These are phyloP conservation scores for Brachypteracias leptosomus DNA, from an alignment of 2,113 vertebrate genomes.

Conservation along the genomic window DNA sequence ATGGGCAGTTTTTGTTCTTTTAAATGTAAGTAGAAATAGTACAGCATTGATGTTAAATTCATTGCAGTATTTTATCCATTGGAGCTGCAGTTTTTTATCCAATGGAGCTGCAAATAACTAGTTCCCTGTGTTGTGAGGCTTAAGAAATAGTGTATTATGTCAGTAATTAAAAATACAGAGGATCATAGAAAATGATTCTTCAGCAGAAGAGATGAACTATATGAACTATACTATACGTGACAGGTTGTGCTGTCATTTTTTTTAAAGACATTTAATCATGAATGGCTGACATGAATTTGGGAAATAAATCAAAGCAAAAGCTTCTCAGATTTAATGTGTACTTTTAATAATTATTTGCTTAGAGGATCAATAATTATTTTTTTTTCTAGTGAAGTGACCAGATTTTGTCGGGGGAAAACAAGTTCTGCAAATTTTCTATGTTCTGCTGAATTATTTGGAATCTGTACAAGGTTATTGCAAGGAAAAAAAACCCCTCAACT, in stretches of 20 bases:
- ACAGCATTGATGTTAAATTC: background rate
- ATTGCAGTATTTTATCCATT: background rate
- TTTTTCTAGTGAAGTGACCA: background rate
- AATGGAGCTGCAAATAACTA: background rate
- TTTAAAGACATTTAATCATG: fast-evolving
- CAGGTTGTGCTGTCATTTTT: background rate
- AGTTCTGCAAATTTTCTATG: background rate
- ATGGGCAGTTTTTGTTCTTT: background rate
- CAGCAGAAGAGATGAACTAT: background rate
- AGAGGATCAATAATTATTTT: background rate
- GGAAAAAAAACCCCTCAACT: background rate
- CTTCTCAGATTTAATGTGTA: background rate
- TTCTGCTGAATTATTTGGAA: background rate
- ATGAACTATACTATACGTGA: background rate
- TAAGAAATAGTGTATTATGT: background rate
- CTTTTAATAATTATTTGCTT: background rate
- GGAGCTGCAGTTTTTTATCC: background rate
- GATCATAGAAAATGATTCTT: background rate
- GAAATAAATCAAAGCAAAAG: background rate
- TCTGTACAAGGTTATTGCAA: background rate
- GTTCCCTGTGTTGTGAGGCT: background rate
- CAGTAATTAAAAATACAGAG: background rate
- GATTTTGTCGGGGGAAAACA: background rate
- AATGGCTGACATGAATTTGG: background rate
- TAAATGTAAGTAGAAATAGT: background rate